phyloP scores from a whole-genome alignment of 2,888 invertebrate species.

The Celastrina argiolus region DNA sequence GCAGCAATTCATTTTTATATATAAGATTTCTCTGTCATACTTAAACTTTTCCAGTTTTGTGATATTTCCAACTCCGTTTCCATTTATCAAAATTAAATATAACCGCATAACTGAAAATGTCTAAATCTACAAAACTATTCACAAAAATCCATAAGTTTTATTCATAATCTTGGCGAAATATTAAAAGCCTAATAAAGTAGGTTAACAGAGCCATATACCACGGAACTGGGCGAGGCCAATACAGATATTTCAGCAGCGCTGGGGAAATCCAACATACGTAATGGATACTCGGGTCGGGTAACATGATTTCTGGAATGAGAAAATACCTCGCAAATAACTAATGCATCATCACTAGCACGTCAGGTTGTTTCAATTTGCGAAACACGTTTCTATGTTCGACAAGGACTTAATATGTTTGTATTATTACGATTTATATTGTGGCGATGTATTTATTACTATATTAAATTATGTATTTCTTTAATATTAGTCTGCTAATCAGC shows the following conservation, averaged over 20 bases:
- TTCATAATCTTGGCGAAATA: constrained; percentile 43
- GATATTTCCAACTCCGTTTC: no score
- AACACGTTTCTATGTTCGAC: no score
- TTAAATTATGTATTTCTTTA: no score
- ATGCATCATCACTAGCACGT: not conserved
- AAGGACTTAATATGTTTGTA: not conserved
- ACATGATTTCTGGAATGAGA: constrained; percentile 16
- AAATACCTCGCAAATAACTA: constrained; percentile 8
- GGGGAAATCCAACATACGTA: not conserved
- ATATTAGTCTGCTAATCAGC: no score
- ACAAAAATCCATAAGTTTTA: constrained; percentile 39
- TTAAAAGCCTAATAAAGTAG: constrained; percentile 2
- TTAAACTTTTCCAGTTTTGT: no score
- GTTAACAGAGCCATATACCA: constrained; percentile 13
- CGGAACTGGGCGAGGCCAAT: constrained; percentile 9
- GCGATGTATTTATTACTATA: no score
- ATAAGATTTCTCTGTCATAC: no score
- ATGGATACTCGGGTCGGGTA: constrained; percentile 10
- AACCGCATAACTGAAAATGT: no score
- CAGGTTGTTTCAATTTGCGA: not conserved
- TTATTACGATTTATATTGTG: no score
- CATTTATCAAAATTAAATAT: no score
- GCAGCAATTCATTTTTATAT: no score
- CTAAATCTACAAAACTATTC: no score
- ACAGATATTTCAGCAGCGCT: constrained; percentile 5